Conservation (phyloP, 1,140 invertebrate species). For the Drosophila kepulauana region DNA sequence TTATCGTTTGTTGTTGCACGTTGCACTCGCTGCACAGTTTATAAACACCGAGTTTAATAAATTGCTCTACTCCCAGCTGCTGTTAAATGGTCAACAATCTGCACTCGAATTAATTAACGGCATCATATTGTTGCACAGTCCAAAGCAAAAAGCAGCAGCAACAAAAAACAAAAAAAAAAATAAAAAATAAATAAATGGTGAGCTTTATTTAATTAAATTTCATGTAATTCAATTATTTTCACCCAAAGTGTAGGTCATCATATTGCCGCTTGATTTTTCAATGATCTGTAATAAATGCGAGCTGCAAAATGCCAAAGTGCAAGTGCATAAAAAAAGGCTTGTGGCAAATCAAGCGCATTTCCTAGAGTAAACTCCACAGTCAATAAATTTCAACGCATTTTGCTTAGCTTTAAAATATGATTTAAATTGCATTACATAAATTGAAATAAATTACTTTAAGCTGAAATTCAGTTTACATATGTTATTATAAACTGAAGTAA, state of each 20-base stretch:
- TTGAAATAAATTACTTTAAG: too few relatives aligned
- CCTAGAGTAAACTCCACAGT: not conserved
- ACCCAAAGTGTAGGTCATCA: not conserved
- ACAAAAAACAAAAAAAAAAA: not conserved
- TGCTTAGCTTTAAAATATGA: too few relatives aligned
- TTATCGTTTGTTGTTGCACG: slow-evolving; percentile 16
- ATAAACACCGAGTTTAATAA: slow-evolving; percentile 24
- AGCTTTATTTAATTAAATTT: slow-evolving; percentile 35
- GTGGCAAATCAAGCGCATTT: not conserved
- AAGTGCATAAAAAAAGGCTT: not conserved
- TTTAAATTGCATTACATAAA: too few relatives aligned
- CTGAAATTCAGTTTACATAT: too few relatives aligned
- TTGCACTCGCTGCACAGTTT: slow-evolving; percentile 8
- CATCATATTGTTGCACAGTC: slow-evolving; percentile 7
- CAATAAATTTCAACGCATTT: not conserved
- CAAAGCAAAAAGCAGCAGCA: too few relatives aligned
- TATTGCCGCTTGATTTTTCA: not conserved
- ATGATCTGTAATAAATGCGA: not conserved
- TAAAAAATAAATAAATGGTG: not conserved
- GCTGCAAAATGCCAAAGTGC: not conserved
- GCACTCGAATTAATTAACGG: slow-evolving; percentile 33
- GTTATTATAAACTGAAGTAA: too few relatives aligned
- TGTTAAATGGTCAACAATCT: slow-evolving; percentile 39
- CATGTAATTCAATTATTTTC: slow-evolving; percentile 30
- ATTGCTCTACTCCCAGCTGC: slow-evolving; percentile 4